Evolutionary conservation across 2,113 vertebrate genomes (phyloP).

Genomic region (Oplegnathus fasciatus): DNA sequence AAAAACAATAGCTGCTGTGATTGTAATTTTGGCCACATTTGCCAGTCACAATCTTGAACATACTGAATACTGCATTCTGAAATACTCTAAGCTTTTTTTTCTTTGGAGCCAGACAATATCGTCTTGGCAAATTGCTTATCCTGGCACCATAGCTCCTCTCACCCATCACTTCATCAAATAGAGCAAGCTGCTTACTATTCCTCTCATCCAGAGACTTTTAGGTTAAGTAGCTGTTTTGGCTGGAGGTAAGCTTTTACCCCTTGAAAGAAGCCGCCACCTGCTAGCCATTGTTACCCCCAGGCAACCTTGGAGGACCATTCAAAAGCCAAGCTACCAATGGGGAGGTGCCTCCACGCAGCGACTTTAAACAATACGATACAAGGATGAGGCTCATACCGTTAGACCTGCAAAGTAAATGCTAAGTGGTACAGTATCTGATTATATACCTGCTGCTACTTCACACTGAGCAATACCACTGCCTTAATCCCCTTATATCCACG

Average conservation of each 20-base stretch:
- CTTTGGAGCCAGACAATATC: not conserved
- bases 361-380: conserved; percentile 62
- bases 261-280: conserved; percentile 71
- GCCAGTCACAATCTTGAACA: not conserved
- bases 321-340: conserved; percentile 32
- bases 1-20: not conserved
- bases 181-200: conserved; percentile 63
- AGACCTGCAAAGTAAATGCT: conserved; percentile 68
- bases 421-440: conserved; percentile 75
- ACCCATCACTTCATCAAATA: conserved; percentile 54
- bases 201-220: conserved; percentile 68
- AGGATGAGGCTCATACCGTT: conserved; percentile 65
- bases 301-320: conserved; percentile 41
- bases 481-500: conserved; percentile 75
- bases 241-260: conserved; percentile 69
- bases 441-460: conserved; percentile 78
- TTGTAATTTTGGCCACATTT: not conserved
- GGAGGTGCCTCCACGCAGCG: conserved; percentile 31
- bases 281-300: conserved; percentile 54
- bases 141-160: conserved; percentile 18
- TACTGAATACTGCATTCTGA: not conserved
- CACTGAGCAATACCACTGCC: conserved; percentile 57
- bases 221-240: conserved; percentile 77
- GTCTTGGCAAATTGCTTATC: conserved; percentile 23
- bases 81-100: not conserved